These are phyloP conservation scores for Ginglymostoma cirratum DNA, from an alignment of 2,113 vertebrate species.

Conservation along the genomic window DNA sequence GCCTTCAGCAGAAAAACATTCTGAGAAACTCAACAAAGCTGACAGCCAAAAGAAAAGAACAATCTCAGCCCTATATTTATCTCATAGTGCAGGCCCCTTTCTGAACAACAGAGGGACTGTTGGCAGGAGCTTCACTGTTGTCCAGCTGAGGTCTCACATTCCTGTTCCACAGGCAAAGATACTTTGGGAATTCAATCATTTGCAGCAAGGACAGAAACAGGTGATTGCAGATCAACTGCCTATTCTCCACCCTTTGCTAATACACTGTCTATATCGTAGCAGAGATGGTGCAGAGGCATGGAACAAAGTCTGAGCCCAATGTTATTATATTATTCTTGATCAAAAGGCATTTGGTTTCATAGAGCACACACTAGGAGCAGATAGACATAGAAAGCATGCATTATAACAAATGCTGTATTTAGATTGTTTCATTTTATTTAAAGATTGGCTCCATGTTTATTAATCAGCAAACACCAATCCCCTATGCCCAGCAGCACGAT, in stretches of 20 bases:
- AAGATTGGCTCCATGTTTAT: background rate
- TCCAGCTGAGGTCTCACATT: background rate
- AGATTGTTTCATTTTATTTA: background rate
- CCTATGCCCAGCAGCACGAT: background rate
- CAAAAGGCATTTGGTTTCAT: background rate
- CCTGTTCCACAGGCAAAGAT: background rate
- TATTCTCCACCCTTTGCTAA: background rate
- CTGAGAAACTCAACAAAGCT: too few relatives aligned
- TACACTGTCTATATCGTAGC: background rate
- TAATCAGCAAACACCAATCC: background rate
- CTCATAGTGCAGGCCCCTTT: background rate
- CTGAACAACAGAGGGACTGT: background rate
- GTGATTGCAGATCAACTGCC: background rate
- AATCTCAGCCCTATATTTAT: background rate
- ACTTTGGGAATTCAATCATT: background rate
- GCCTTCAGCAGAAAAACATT: too few relatives aligned
- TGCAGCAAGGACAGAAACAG: background rate
- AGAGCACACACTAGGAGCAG: background rate
- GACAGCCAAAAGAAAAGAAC: too few relatives aligned
- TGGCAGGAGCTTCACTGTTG: background rate
- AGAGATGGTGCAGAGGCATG: background rate
- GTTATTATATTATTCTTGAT: too few relatives aligned
- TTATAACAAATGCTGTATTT: background rate
- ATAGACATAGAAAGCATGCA: background rate
- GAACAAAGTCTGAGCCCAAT: background rate